Evolutionary conservation across 1,140 invertebrate species (phyloP), one percentile per base, ranked within the genome.

Genomic region (Pollicipes pollicipes): DNA sequence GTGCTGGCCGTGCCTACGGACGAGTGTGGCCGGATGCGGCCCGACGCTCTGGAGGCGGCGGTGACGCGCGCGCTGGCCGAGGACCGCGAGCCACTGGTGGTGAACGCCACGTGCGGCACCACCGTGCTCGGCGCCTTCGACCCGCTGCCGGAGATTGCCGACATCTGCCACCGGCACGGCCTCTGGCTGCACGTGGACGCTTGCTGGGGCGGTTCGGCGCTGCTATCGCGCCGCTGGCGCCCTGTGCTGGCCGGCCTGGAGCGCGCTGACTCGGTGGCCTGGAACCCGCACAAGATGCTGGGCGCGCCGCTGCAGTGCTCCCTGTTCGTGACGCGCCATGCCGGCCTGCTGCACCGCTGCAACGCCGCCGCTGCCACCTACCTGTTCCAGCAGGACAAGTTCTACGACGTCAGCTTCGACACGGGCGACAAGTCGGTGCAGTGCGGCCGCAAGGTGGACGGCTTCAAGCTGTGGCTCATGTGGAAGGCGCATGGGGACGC

Each of bases 131-230:
- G 94, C 0, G 93, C 94, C 0, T 97, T 90, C 75, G 96, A 98
- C 81, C 93, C 95, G 0, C 77, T 98, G 21, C 80, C 84, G 6
- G 81, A 87, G 29, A 88, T 98, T 66, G 88, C 90, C 0, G 85
- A 87, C 30, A 76, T 97, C 13, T 97, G 95, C 77, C 79, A 87
- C 72, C 86, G 90, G 76, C 86, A 93, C 75, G 85, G 86, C 3
- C 78, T 98, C 70, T 98, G 95, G 95, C 80, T 98, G 32, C 95
- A 98, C 77, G 91, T 97, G 0, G 95, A 98, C 77, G 94, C 93
- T 0, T 91, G 90, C 72, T 89, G 91, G 81, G 93, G 93, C 69
- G 93, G 92, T 26, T 84, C 86, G 70, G 80, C 88, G 28, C 79
- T 91, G 29, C 79, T 93, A 31, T 91, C 89, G 28, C 76, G 83